Evolutionary conservation across 1,140 invertebrate genomes (phyloP), one percentile per base, ranked within the genome.

Genomic region (Lasioglossum baleicum): DNA sequence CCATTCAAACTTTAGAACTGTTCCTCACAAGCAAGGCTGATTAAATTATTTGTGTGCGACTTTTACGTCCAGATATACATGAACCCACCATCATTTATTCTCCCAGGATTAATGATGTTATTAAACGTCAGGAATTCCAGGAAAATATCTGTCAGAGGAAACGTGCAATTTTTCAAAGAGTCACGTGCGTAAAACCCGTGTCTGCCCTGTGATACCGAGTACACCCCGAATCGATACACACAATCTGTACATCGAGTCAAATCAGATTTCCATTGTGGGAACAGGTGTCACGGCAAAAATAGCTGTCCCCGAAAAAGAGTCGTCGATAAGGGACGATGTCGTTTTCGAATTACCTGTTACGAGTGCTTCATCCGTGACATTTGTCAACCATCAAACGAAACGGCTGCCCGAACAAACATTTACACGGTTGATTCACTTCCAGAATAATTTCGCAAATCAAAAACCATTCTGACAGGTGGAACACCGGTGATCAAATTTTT

Each of bases 331-430:
- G 7, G 56, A 58, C 20, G 20, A 75, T n/a, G 5, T 75, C 8
- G 65, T n/a, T 20, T n/a, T n/a, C 31, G 35, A 58, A 75, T 80
- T 75, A 75, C 78, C 72, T 68, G 40, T 35, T 68, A 61, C 10
- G 8, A 74, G 67, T 13, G 40, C 26, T 75, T 26, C 48, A 42
- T 40, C n/a, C 17, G 13, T 20, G 22, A 70, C 8, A n/a, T 51
- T 35, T 71, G n/a, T 63, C 60, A 4, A 70, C 4, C 11, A 7
- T 13, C 26, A 20, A 26, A 68, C 35, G 31, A 10, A 11, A 17
- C 17, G 17, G 42, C 22, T 8, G 48, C 42, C n/a, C 58, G 8
- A 51, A 48, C 40, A 0, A 22, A 56, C 31, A 66, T 66, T 2
- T 8, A 74, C 8, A 26, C 7, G 3, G 7, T 8, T 5, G 8